Percentiles rank a stretch among this genome's conserved stretches.
Conservation (phyloP, 2,113 vertebrate species). For the Ciconia boyciana region DNA sequence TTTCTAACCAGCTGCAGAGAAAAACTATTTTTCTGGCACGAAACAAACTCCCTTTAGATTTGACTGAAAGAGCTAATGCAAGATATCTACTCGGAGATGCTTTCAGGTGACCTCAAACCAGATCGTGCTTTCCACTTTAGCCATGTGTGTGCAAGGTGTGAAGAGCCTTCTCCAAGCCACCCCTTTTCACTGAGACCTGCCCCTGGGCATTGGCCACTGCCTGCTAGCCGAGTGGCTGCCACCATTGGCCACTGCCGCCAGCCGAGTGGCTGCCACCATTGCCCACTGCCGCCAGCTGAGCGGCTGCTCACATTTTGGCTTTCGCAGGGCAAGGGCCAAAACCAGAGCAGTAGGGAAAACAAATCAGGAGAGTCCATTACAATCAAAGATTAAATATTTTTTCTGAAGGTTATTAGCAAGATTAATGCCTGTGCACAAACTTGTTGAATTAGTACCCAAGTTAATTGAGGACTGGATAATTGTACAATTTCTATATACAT, state of each 20-base stretch:
- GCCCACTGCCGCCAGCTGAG: neutral
- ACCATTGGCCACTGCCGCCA: neutral
- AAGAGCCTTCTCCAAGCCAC: neutral
- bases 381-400: neutral
- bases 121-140: neutral
- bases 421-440: neutral
- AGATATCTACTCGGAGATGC: rapidly evolving
- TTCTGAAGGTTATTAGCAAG: neutral
- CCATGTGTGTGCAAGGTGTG: rapidly evolving
- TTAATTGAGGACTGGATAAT: neutral
- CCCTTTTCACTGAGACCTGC: rapidly evolving
- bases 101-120: neutral
- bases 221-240: neutral
- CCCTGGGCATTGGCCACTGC: neutral
- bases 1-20: neutral
- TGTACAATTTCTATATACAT: neutral
- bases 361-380: no score
- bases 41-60: neutral
- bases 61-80: neutral
- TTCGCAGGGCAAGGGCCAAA: neutral
- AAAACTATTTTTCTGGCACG: rapidly evolving
- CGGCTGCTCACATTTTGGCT: rapidly evolving
- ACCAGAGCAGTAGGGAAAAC: neutral
- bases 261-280: rapidly evolving
- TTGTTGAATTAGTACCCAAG: neutral